Percentiles rank a stretch among this genome's conserved stretches.
Evolutionary conservation across 2,888 invertebrate genomes (phyloP).

Genomic region (Oasisia sp.): DNA sequence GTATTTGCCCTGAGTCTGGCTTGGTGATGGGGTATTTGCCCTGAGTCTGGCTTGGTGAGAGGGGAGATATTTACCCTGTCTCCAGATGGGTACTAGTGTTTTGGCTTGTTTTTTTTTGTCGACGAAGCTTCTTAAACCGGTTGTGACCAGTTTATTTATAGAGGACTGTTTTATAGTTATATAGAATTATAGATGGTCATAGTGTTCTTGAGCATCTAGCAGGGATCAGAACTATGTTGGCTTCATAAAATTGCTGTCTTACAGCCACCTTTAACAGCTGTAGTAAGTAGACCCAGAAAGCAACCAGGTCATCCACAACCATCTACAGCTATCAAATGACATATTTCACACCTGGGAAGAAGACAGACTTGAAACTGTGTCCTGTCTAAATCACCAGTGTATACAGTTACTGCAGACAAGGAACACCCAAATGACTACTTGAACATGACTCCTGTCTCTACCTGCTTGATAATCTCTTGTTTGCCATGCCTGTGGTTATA

Average conservation of each 20-base stretch:
- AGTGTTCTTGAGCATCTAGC: no score
- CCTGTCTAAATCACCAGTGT: not conserved
- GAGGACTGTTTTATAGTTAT: not conserved
- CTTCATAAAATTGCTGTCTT: not conserved
- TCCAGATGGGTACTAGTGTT: not conserved
- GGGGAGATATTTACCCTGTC: no score
- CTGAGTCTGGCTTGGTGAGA: no score
- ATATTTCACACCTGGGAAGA: not conserved
- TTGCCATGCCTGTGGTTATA: not conserved
- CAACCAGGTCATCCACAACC: not conserved
- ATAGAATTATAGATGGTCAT: not conserved
- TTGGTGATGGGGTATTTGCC: not conserved
- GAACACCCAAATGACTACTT: not conserved
- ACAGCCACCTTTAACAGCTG: not conserved
- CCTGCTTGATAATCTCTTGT: not conserved
- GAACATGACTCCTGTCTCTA: not conserved
- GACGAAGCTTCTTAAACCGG: not conserved
- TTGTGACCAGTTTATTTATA: not conserved
- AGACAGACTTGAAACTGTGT: not conserved
- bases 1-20: not conserved
- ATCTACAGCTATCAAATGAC: not conserved
- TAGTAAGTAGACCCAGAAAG: not conserved
- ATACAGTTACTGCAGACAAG: not conserved
- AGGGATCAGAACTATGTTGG: no score
- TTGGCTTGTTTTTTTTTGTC: not conserved